Base-by-base conservation (phyloP, 2,797 vertebrate species). In the Valencia hispanica region DNA sequence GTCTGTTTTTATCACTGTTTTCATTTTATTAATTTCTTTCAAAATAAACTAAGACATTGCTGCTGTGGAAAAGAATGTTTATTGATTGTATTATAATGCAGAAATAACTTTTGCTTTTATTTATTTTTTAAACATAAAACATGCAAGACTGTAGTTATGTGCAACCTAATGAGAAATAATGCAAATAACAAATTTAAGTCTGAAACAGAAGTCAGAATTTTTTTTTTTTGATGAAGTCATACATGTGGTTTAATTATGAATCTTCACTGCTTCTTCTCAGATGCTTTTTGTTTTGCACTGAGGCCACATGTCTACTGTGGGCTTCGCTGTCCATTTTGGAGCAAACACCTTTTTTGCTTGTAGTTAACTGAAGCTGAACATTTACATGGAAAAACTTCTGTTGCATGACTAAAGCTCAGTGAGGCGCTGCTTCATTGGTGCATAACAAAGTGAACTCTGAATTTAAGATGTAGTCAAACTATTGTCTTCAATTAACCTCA, bases 31-130 rank as follows among this genome's bases (percentile, higher is more conserved):
- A 27, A 36, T 25, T 69, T n/a, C 39, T 61, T 61, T 63, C n/a
- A 70, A 30, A 50, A 12, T 50, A 63, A 43, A n/a, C 4, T 43
- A 43, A 36, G 34, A 17, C 6, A 9, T 32, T 41, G 15, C 6
- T 30, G 41, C 34, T 30, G 20, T 34, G 45, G n/a, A 61, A 0
- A 51, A 22, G 7, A 5, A 20, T 0, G 71, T 81, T 81, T 74
- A 79, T 78, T 84, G 51, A 18, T 3, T 5, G 43, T 9, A 17
- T 80, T 71, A 51, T 17, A 4, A 47, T 22, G 0, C 63, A 61
- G 15, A 81, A 47, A 71, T n/a, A 0, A 9, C 1, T 71, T 0
- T 0, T 39, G 43, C 48, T 74, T 10, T 25, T n/a, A n/a, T n/a
- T n/a, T n/a, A n/a, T n/a, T n/a, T n/a, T n/a, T n/a, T n/a, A n/a